phyloP scores from a whole-genome alignment of 1,140 invertebrate genomes.

The Drosophila kikkawai region DNA sequence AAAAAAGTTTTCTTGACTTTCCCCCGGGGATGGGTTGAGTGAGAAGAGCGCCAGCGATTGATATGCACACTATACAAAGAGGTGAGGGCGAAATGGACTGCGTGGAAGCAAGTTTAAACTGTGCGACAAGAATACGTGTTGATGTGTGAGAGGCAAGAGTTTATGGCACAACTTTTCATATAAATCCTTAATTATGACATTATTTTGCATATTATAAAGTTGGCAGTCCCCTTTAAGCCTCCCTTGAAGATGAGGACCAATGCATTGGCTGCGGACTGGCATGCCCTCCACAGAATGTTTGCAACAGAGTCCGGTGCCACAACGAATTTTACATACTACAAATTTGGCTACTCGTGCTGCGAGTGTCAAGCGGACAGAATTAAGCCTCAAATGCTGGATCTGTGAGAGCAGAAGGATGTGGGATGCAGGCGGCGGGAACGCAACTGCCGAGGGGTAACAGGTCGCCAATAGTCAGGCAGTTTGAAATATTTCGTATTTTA shows the following conservation, averaged over 20 bases:
- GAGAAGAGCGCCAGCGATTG: constrained; percentile 45
- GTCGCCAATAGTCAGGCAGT: constrained; percentile 59
- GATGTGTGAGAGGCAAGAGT: constrained; percentile 29
- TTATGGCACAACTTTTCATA: constrained; percentile 75
- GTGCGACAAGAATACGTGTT: constrained; percentile 34
- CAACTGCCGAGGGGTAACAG: constrained; percentile 29
- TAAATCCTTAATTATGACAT: constrained; percentile 81
- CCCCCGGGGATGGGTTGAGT: constrained; percentile 12
- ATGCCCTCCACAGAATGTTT: constrained; percentile 14
- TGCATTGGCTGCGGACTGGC: constrained; percentile 12
- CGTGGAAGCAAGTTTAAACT: constrained; percentile 65
- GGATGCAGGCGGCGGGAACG: constrained; percentile 1
- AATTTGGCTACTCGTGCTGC: constrained; percentile 55
- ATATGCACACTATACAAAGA: constrained; percentile 57
- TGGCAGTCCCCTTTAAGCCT: constrained; percentile 1
- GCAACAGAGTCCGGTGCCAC: constrained; percentile 56
- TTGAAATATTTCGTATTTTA: constrained; percentile 78
- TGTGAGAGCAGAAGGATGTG: constrained; percentile 6
- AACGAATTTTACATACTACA: constrained; percentile 74
- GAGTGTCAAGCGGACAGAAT: constrained; percentile 71
- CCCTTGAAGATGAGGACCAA: constrained; percentile 8
- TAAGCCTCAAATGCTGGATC: constrained; percentile 68
- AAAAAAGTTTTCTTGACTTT: constrained; percentile 37
- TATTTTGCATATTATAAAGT: constrained; percentile 77
- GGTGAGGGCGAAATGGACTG: constrained; percentile 32